Conservation (phyloP, 2,888 invertebrate species). For the Diploptera punctata region DNA sequence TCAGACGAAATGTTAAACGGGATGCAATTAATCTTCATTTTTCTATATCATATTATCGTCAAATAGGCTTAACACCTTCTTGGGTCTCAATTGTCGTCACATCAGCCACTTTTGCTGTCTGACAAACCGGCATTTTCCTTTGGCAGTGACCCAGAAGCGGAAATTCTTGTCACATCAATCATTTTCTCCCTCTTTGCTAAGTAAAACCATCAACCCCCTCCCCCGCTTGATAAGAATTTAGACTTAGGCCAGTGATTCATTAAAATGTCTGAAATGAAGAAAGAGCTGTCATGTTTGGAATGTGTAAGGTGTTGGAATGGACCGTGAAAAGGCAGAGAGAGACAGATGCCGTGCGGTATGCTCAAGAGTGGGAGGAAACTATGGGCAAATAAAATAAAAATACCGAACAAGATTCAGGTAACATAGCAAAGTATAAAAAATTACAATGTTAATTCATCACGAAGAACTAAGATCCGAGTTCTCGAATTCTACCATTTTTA, state of each 20-base stretch:
- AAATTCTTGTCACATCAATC: conserved; percentile 18
- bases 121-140: neutral
- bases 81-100: too few relatives aligned
- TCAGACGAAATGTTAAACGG: too few relatives aligned
- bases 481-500: too few relatives aligned
- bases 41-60: too few relatives aligned
- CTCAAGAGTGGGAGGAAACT: too few relatives aligned
- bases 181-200: conserved; percentile 3
- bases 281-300: conserved; percentile 1
- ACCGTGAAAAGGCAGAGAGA: neutral
- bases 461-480: too few relatives aligned
- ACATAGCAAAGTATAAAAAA: too few relatives aligned
- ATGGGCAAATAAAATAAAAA: too few relatives aligned
- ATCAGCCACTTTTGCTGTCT: conserved; percentile 1
- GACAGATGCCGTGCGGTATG: neutral
- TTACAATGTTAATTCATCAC: too few relatives aligned
- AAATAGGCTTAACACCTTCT: too few relatives aligned
- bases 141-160: conserved; percentile 8
- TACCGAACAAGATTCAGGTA: too few relatives aligned
- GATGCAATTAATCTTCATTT: too few relatives aligned
- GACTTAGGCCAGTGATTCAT: conserved; percentile 9
- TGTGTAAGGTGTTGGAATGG: neutral
- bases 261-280: neutral
- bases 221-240: neutral
- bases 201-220: neutral